phyloP scores from a whole-genome alignment of 2,113 vertebrate species.

The Microtus pennsylvanicus region DNA sequence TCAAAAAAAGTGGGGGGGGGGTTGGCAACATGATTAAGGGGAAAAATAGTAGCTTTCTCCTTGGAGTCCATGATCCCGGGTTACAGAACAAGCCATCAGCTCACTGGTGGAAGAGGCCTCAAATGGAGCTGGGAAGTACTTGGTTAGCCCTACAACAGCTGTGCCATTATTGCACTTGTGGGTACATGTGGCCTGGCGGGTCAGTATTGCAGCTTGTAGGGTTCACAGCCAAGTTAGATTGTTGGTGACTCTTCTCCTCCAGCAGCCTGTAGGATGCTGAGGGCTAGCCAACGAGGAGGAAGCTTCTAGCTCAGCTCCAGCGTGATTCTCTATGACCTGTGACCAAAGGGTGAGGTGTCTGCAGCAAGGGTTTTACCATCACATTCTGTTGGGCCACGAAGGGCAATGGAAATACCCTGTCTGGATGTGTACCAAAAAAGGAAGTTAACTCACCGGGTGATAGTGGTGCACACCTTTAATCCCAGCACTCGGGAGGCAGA shows the following conservation, averaged over 20 bases:
- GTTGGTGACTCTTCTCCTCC: background rate
- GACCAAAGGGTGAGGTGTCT: background rate
- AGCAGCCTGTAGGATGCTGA: background rate
- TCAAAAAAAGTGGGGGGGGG: background rate
- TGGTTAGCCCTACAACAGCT: background rate
- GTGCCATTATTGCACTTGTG: accelerated
- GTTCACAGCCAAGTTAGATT: background rate
- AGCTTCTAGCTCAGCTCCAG: background rate
- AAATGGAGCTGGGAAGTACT: background rate
- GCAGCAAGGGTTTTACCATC: background rate
- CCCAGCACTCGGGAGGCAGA: no score
- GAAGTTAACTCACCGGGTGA: no score
- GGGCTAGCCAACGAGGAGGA: background rate
- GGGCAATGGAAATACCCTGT: background rate
- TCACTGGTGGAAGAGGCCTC: background rate
- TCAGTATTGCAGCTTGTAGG: background rate
- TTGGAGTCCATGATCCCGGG: background rate
- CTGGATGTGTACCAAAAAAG: background rate
- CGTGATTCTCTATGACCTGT: background rate
- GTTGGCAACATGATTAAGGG: background rate
- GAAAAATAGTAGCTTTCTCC: no score
- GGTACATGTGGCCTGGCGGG: background rate
- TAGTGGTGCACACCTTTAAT: no score
- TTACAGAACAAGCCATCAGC: background rate
- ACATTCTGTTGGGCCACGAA: background rate